These are phyloP conservation scores for Papilio protenor DNA, from an alignment of 2,888 invertebrate genomes.

Conservation along the genomic window DNA sequence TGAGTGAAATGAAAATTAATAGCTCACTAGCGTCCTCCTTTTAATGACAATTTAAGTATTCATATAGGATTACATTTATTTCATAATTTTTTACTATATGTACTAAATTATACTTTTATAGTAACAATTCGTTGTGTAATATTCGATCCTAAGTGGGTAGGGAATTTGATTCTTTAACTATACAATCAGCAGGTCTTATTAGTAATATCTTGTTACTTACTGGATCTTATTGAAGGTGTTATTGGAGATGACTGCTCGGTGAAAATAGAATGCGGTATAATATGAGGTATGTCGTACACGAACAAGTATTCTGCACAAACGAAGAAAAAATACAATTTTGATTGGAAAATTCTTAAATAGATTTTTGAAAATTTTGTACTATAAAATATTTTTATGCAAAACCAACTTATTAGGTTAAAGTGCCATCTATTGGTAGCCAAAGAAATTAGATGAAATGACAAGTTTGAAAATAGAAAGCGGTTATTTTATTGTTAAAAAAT, in stretches of 20 bases:
- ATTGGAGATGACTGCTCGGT: conserved; percentile 53
- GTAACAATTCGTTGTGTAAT: too few species aligned
- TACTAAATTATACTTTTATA: too few species aligned
- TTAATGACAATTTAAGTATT: too few species aligned
- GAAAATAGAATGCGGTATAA: conserved; percentile 55
- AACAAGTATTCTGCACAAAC: conserved; percentile 62
- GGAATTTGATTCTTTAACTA: background rate
- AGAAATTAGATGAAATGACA: background rate
- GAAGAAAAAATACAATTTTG: background rate
- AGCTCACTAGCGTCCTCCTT: too few species aligned
- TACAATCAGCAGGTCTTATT: background rate
- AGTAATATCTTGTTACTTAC: conserved; percentile 30
- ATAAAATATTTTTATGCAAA: background rate
- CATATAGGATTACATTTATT: too few species aligned
- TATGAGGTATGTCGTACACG: conserved; percentile 63
- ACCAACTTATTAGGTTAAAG: background rate
- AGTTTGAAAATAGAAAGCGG: background rate
- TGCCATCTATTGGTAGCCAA: background rate
- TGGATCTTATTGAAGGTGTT: conserved; percentile 38
- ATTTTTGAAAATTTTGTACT: too few species aligned
- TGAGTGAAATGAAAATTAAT: too few species aligned
- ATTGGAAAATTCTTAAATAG: background rate
- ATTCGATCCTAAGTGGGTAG: too few species aligned
- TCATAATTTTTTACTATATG: too few species aligned
- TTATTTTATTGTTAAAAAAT: background rate